Evolutionary conservation across 1,140 invertebrate genomes (phyloP).

Genomic region (Leptestheria dahalacensis): DNA sequence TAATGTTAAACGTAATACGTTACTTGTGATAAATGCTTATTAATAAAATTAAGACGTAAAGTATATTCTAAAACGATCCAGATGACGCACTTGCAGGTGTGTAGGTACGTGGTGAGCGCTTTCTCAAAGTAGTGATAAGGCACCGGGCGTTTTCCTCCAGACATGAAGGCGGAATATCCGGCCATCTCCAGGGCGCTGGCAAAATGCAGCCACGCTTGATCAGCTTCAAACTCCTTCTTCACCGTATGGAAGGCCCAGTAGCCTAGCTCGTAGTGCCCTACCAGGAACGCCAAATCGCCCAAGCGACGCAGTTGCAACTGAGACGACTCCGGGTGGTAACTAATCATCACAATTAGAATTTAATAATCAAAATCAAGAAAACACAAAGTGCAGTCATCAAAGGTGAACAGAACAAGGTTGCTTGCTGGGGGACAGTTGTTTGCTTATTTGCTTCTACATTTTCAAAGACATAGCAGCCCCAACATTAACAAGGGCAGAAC

Average conservation of each 20-base stretch:
- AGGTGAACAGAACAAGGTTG: conserved; percentile 31
- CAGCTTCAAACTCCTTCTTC: conserved; percentile 88
- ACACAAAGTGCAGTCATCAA: conserved; percentile 48
- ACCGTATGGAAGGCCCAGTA: conserved; percentile 88
- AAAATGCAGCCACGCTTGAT: conserved; percentile 93
- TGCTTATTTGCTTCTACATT: too few species aligned
- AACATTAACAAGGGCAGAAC: too few species aligned
- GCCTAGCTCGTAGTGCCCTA: conserved; percentile 81
- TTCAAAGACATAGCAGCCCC: too few species aligned
- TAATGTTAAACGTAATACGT: too few species aligned
- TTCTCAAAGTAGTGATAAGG: conserved; percentile 78
- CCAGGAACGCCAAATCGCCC: conserved; percentile 91
- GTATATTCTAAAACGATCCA: background rate
- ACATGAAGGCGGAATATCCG: conserved; percentile 76
- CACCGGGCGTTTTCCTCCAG: conserved; percentile 43
- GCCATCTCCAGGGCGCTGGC: conserved; percentile 94
- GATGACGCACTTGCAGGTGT: conserved; percentile 57
- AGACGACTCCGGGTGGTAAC: conserved; percentile 71
- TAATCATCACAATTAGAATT: conserved; percentile 25
- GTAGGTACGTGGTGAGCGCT: conserved; percentile 75
- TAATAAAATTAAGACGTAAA: background rate
- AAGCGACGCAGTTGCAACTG: conserved; percentile 83
- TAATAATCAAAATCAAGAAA: conserved; percentile 5
- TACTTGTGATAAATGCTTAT: too few species aligned
- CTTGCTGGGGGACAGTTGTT: conserved; percentile 44